Evolutionary conservation across 2,113 vertebrate species (phyloP), one percentile per base, ranked within the genome.

Genomic region (Ceyx margarethae): DNA sequence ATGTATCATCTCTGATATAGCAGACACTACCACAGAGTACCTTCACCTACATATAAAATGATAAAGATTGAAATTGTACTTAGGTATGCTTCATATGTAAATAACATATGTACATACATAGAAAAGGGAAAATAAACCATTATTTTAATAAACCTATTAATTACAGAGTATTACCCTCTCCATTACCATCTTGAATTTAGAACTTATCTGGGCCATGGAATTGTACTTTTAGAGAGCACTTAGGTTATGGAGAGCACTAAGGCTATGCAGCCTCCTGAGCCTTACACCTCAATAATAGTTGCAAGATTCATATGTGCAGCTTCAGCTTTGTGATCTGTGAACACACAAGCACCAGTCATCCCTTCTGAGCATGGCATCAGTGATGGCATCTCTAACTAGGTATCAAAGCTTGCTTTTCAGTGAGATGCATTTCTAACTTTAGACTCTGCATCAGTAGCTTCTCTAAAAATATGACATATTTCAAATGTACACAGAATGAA

Each of bases 351-450:
- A 87, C 61, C 64, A 81, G 60, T 56, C 35, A 74, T 29, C 46
- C 45, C n/a, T 82, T 92, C 51, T 65, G 35, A 95, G 73, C 40
- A 75, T 84, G 73, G 78, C 73, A 75, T 91, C 90, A 93, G 53
- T 1, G 13, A 57, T 61, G 69, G 65, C 80, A 93, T 81, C 77
- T 95, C 80, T 77, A 91, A 56, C 50, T 82, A 57, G 67, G 74
- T 92, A 85, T 85, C 67, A 77, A 85, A 89, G 43, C 72, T 94
- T 56, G 19, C 57, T 78, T 88, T 94, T 81, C 74, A 65, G 80
- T 90, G 90, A 95, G 77, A 78, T 79, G 40, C 21, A 37, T 77
- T 92, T 92, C 91, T 87, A 92, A 94, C 61, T 93, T 95, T 95
- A 95, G 92, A 78, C 21, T 64, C 48, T 87, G 15, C 78, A 83